Evolutionary conservation across 2,888 invertebrate species (phyloP).

Genomic region (Vanessa cardui): DNA sequence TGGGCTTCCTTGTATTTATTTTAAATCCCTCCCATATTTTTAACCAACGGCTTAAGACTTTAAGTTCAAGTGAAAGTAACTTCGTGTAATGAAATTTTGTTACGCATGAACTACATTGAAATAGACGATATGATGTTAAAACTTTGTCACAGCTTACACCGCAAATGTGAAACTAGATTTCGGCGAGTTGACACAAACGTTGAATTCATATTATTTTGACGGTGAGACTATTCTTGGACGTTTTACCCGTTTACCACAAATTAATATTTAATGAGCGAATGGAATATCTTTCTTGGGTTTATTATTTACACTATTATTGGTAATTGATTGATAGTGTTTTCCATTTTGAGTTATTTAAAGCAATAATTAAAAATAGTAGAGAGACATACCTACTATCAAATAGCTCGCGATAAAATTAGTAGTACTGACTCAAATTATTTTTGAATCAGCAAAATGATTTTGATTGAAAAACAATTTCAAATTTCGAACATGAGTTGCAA

Average conservation of each 20-base stretch:
- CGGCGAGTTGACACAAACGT: not conserved
- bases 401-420: too few relatives aligned
- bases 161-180: conserved; percentile 1
- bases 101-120: conserved; percentile 6
- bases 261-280: not conserved
- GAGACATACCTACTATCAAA: too few relatives aligned
- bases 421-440: too few relatives aligned
- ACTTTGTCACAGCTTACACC: conserved; percentile 5
- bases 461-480: too few relatives aligned
- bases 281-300: too few relatives aligned
- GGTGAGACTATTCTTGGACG: not conserved
- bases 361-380: too few relatives aligned
- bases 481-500: too few relatives aligned
- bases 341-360: too few relatives aligned
- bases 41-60: not conserved
- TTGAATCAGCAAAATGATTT: too few relatives aligned
- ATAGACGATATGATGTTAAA: conserved; percentile 11
- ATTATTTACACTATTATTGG: too few relatives aligned
- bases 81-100: conserved; percentile 8
- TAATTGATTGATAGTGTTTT: too few relatives aligned
- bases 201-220: conserved; percentile 1
- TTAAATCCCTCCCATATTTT: not conserved
- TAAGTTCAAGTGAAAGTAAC: not conserved
- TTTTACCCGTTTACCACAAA: not conserved
- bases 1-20: too few relatives aligned